Percentiles rank a stretch among this genome's conserved stretches.
Conservation (phyloP, 2,797 vertebrate genomes). For the Podarcis siculus region DNA sequence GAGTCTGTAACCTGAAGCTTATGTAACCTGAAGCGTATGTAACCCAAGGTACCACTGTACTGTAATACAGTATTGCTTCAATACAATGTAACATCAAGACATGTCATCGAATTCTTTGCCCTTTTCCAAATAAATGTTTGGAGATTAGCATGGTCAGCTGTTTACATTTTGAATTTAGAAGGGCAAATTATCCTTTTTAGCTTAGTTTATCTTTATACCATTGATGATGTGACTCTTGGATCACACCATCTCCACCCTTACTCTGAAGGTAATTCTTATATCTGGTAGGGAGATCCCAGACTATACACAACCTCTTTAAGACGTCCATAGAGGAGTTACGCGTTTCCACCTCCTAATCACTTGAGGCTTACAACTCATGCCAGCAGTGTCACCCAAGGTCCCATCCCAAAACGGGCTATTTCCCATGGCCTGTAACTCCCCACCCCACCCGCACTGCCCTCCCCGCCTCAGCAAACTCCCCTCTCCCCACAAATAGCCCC, state of each 20-base stretch:
- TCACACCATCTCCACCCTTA: not conserved
- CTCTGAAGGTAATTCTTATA: not conserved
- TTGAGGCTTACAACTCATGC: not conserved
- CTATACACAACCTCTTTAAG: not conserved
- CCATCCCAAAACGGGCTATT: not conserved
- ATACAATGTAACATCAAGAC: too few relatives aligned
- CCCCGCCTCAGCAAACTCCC: not conserved
- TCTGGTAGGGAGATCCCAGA: not conserved
- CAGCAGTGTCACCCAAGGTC: not conserved
- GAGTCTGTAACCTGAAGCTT: too few relatives aligned
- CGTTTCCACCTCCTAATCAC: not conserved
- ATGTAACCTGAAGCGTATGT: too few relatives aligned
- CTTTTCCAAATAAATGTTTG: not conserved
- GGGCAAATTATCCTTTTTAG: not conserved
- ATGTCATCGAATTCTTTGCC: not conserved
- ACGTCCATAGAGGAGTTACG: not conserved
- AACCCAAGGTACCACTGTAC: too few relatives aligned
- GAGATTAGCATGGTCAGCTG: not conserved
- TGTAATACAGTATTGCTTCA: too few relatives aligned
- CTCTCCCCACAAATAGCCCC: not conserved
- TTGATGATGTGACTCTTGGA: not conserved
- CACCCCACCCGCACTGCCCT: not conserved
- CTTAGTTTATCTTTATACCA: not conserved
- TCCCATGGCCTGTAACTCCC: not conserved
- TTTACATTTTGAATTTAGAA: not conserved